A percentile compares a stretch with the other conserved stretches of the same genome.
Conservation (phyloP, 2,797 vertebrate genomes). For the Erethizon dorsatum region DNA sequence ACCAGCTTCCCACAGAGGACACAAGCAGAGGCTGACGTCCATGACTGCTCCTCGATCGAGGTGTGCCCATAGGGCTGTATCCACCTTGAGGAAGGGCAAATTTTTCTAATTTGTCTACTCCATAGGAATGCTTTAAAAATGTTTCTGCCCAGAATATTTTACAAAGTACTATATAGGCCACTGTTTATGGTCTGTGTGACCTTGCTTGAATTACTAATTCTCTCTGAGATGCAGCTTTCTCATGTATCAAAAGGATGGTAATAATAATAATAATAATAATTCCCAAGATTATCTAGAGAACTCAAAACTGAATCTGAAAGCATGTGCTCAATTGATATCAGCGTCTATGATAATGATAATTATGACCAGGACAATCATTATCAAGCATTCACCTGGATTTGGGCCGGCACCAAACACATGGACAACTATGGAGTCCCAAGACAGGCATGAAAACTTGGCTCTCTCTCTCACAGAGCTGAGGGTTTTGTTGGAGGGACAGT, state of each 20-base stretch:
- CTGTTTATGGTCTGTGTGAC: slow-evolving; percentile 35
- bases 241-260: slow-evolving; percentile 12
- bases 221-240: slow-evolving; percentile 50
- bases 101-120: slow-evolving; percentile 3
- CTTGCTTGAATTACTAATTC: slow-evolving; percentile 56
- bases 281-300: slow-evolving; percentile 50
- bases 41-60: not conserved
- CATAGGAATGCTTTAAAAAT: slow-evolving; percentile 17
- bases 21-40: not conserved
- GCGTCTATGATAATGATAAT: slow-evolving; percentile 55
- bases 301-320: slow-evolving; percentile 57
- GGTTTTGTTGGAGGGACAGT: not conserved
- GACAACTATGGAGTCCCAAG: not conserved
- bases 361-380: not conserved
- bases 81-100: not conserved
- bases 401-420: not conserved
- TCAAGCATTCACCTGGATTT: slow-evolving; percentile 2
- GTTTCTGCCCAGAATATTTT: slow-evolving; percentile 38
- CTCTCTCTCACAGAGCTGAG: slow-evolving; percentile 5
- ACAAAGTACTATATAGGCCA: not conserved
- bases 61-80: not conserved
- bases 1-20: not conserved
- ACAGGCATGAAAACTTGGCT: not conserved
- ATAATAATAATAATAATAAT: slow-evolving; percentile 14
- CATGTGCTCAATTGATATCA: not conserved